Percentiles rank a stretch among this genome's conserved stretches.
These are phyloP conservation scores for Hydrozoanthus tunicans DNA, from an alignment of 64 coral and sea anemone genomes.

Conservation along the genomic window DNA sequence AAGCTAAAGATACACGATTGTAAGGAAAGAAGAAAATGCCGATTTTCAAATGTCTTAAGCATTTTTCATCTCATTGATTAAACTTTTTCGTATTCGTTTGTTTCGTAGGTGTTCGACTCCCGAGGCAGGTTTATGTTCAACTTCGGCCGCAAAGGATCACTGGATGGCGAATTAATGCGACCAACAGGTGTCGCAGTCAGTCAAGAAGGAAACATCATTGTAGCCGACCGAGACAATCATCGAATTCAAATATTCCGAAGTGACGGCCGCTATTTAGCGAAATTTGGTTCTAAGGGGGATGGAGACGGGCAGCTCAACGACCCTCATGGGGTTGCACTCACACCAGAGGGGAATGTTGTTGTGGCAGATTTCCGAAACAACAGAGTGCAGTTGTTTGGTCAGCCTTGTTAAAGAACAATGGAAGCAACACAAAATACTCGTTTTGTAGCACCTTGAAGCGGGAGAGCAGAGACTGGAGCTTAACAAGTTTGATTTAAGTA, in stretches of 20 bases:
- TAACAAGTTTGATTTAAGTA: background rate
- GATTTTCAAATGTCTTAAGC: background rate
- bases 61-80: slow-evolving; percentile 1
- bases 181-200: slow-evolving; percentile 95
- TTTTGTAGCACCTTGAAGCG: background rate
- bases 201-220: slow-evolving; percentile 94
- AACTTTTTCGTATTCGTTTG: background rate
- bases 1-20: too few species aligned
- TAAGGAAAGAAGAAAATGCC: too few species aligned
- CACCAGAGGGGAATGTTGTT: slow-evolving; percentile 88
- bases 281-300: slow-evolving; percentile 98
- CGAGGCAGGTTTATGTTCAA: slow-evolving; percentile 98
- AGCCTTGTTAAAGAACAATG: slow-evolving; percentile 25
- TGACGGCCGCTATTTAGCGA: slow-evolving; percentile 90
- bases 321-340: slow-evolving; percentile 91
- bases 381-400: slow-evolving; percentile 86
- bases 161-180: slow-evolving; percentile 88
- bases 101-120: slow-evolving; percentile 87
- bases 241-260: slow-evolving; percentile 94
- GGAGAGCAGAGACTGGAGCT: background rate
- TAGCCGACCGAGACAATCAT: slow-evolving; percentile 98
- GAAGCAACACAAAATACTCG: background rate
- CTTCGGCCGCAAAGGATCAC: slow-evolving; percentile 93
- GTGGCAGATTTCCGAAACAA: slow-evolving; percentile 99
- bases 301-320: slow-evolving; percentile 97